Percentiles rank a stretch among this genome's conserved stretches.
Conservation (phyloP, 2,113 vertebrate species). For the Pseudopodoces humilis region DNA sequence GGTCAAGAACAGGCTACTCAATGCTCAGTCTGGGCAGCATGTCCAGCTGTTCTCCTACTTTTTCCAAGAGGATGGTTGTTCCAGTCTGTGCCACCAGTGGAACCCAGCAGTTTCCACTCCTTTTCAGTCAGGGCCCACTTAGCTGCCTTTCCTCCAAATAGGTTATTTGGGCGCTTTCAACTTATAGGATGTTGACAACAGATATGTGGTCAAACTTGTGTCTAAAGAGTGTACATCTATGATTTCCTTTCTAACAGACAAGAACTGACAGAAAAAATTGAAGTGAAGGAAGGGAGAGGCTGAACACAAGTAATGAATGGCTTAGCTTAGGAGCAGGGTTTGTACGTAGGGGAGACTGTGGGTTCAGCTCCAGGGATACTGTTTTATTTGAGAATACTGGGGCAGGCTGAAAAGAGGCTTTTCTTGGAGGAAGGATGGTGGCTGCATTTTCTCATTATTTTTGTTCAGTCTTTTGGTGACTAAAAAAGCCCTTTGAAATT, state of each 20-base stretch:
- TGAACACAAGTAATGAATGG: not conserved
- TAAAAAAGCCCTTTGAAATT: not conserved
- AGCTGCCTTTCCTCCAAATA: not conserved
- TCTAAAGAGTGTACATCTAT: not conserved
- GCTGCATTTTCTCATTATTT: not conserved
- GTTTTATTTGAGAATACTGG: not conserved
- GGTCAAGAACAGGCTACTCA: not conserved
- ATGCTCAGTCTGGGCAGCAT: fast-evolving
- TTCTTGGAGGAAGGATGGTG: not conserved
- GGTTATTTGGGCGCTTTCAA: not conserved
- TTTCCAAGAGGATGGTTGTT: not conserved
- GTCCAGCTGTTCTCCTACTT: not conserved
- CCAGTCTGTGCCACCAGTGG: not conserved
- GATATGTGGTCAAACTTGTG: not conserved
- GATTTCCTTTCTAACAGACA: not conserved
- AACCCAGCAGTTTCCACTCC: not conserved
- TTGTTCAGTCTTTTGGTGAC: not conserved
- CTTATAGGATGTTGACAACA: not conserved
- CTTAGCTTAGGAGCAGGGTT: not conserved
- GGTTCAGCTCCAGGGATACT: not conserved
- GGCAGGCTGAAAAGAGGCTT: not conserved
- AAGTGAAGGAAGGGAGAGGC: not conserved
- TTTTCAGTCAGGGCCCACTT: not conserved
- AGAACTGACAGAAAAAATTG: not conserved
- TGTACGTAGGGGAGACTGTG: not conserved